A percentile compares a stretch with the other conserved stretches of the same genome.
phyloP scores from a whole-genome alignment of 2,888 invertebrate genomes.

The Syritta pipiens region DNA sequence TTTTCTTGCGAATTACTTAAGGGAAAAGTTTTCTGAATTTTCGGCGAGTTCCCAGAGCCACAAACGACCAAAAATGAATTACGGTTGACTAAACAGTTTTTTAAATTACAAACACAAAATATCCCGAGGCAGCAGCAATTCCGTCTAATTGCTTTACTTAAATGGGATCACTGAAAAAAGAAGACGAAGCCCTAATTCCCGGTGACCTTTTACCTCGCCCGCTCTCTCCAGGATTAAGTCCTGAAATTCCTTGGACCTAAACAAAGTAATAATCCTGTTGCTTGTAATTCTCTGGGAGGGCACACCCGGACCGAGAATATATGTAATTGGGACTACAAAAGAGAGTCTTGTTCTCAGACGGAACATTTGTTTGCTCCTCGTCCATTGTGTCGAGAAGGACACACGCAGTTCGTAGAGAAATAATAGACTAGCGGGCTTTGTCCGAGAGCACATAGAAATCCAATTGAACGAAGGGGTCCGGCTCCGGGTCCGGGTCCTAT shows the following conservation, averaged over 20 bases:
- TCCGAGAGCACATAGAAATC: conserved; percentile 32
- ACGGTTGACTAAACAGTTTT: conserved; percentile 66
- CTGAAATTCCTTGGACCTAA: conserved; percentile 22
- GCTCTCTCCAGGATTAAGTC: conserved; percentile 30
- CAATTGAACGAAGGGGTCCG: conserved; percentile 58
- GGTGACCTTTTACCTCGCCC: conserved; percentile 41
- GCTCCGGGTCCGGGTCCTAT: conserved; percentile 11
- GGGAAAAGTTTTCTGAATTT: conserved; percentile 4
- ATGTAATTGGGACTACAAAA: conserved; percentile 32
- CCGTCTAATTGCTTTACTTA: conserved; percentile 57
- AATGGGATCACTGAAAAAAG: conserved; percentile 46
- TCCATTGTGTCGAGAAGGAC: conserved; percentile 27
- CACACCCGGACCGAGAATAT: background rate
- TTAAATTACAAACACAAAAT: conserved; percentile 50
- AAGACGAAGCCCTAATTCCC: conserved; percentile 23
- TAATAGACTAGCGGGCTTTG: conserved; percentile 30
- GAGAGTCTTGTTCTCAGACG: conserved; percentile 8
- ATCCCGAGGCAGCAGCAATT: conserved; percentile 50
- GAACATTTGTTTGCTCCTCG: background rate
- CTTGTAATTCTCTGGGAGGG: conserved; percentile 12
- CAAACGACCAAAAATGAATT: conserved; percentile 29
- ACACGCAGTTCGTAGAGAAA: conserved; percentile 18
- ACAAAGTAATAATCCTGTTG: conserved; percentile 58
- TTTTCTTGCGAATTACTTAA: conserved; percentile 19
- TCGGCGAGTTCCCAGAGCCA: background rate